Conservation (phyloP, 2,797 vertebrate species). For the Delichon dasypus region DNA sequence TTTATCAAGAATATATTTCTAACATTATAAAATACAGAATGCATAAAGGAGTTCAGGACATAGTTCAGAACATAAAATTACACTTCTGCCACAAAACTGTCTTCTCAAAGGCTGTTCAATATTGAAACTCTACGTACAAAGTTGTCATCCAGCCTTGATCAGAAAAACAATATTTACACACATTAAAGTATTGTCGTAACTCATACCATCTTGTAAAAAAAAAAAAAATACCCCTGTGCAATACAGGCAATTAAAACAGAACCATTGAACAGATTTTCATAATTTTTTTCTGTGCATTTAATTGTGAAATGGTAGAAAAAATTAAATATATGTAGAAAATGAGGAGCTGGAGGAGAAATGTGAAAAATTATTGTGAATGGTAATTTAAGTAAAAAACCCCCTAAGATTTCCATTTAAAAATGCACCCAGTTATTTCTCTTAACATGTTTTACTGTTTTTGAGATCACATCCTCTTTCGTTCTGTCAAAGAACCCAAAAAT, state of each 20-base stretch:
- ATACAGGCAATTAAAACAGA: neutral
- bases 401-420: neutral
- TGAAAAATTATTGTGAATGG: neutral
- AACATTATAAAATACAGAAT: neutral
- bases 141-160: neutral
- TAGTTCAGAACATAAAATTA: neutral
- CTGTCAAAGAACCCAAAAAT: neutral
- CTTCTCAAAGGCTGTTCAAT: neutral
- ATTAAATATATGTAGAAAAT: neutral
- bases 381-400: neutral
- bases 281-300: neutral
- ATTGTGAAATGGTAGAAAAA: neutral
- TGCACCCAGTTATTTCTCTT: neutral
- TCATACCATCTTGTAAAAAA: neutral
- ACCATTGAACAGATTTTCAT: neutral
- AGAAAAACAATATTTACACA: neutral
- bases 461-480: neutral
- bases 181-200: neutral
- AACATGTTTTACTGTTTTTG: neutral
- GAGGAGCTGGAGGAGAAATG: neutral
- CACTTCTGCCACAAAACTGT: neutral
- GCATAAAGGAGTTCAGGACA: neutral
- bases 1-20: neutral
- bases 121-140: neutral
- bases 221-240: neutral